Percentiles rank a stretch among this genome's conserved stretches.
These are phyloP conservation scores for Nannoperca australis DNA, from an alignment of 2,797 vertebrate genomes.

Conservation along the genomic window DNA sequence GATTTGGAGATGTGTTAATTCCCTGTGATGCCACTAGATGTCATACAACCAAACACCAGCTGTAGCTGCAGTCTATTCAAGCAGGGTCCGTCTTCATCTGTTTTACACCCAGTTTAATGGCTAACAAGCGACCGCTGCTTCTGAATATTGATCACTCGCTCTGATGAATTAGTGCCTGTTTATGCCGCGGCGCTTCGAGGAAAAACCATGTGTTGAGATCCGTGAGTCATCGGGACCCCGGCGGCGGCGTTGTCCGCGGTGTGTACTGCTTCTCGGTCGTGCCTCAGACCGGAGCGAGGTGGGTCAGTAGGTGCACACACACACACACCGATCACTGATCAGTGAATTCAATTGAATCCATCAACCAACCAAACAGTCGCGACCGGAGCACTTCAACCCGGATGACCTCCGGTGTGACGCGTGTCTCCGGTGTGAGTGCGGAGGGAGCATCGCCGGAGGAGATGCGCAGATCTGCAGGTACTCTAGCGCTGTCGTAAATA, in stretches of 20 bases:
- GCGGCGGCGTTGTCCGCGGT: slow-evolving; percentile 35
- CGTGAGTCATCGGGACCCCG: slow-evolving; percentile 76
- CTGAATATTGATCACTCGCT: slow-evolving; percentile 3
- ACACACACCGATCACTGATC: slow-evolving; percentile 38
- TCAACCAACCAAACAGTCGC: slow-evolving; percentile 37
- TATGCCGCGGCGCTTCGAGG: slow-evolving; percentile 7
- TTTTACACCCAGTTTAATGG: background rate
- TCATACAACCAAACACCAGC: slow-evolving; percentile 51
- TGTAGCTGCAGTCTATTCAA: background rate
- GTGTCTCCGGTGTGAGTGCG: slow-evolving; percentile 38
- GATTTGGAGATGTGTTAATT: slow-evolving; percentile 25
- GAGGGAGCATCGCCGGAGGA: slow-evolving; percentile 47
- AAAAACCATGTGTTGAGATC: slow-evolving; percentile 36
- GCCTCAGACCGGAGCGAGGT: slow-evolving; percentile 25
- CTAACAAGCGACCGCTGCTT: background rate
- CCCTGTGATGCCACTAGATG: slow-evolving; percentile 76
- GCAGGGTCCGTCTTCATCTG: slow-evolving; percentile 15
- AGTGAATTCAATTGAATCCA: slow-evolving; percentile 15
- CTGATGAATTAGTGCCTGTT: background rate
- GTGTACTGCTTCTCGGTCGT: slow-evolving; percentile 42
- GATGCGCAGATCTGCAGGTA: slow-evolving; percentile 73
- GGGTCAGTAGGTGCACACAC: slow-evolving; percentile 31
- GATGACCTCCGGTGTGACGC: slow-evolving; percentile 72
- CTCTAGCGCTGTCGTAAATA: slow-evolving; percentile 70
- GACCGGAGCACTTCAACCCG: slow-evolving; percentile 46